Evolutionary conservation across 1,140 invertebrate species (phyloP).

Genomic region (Tetragnatha versicolor): DNA sequence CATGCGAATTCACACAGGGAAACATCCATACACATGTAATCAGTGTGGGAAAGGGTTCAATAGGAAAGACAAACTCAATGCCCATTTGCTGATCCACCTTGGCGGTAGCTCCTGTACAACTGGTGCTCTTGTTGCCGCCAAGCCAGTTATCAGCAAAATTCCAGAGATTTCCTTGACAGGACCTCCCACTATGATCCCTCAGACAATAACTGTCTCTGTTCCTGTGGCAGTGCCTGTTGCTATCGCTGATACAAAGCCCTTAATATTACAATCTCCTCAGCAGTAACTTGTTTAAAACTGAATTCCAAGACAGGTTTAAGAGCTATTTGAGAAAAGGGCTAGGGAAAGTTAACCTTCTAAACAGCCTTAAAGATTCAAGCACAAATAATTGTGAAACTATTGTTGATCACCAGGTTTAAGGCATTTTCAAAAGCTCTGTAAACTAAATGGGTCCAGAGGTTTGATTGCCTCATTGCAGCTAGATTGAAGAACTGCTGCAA

Average conservation of each 20-base stretch:
- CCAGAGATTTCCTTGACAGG: constrained; percentile 34
- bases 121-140: constrained; percentile 27
- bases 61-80: constrained; percentile 73
- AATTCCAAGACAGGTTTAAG: no score
- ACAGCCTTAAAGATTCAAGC: no score
- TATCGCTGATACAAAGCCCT: constrained; percentile 39
- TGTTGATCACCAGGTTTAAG: no score
- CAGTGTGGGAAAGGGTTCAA: constrained; percentile 73
- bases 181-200: background rate
- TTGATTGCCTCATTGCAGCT: constrained; percentile 20
- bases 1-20: constrained; percentile 68
- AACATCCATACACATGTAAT: constrained; percentile 71
- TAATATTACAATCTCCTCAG: constrained; percentile 22
- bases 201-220: no score
- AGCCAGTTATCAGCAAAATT: constrained; percentile 47
- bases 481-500: no score
- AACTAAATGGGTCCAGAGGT: no score
- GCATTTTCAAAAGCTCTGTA: no score
- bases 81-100: constrained; percentile 73
- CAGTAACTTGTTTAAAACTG: no score
- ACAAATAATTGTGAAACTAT: no score
- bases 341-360: no score
- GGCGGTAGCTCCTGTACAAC: constrained; percentile 38
- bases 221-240: background rate
- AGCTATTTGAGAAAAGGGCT: no score